Evolutionary conservation across 2,797 vertebrate genomes (phyloP).

Genomic region (Channallabes apus): DNA sequence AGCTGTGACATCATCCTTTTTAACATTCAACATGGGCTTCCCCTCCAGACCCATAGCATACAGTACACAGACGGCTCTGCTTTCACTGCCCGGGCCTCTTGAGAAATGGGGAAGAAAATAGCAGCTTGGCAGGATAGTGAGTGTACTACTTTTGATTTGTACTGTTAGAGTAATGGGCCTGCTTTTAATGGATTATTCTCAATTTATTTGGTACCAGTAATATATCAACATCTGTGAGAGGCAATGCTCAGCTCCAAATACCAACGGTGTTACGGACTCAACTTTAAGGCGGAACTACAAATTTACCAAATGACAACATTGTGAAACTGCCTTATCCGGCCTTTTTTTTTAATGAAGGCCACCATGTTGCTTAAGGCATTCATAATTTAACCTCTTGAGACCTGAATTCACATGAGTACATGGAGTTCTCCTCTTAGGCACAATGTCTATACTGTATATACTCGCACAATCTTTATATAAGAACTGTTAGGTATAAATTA

Average conservation of each 20-base stretch:
- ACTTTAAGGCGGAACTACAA: neutral
- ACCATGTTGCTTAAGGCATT: neutral
- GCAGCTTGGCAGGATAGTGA: constrained; percentile 7
- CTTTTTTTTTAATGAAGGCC: neutral
- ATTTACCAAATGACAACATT: neutral
- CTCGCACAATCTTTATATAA: too few relatives aligned
- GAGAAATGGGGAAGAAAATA: constrained; percentile 14
- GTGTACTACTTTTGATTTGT: neutral
- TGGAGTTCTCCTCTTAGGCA: too few relatives aligned
- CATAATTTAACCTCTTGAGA: neutral
- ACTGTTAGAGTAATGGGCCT: neutral
- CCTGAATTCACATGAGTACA: too few relatives aligned
- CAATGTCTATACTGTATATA: too few relatives aligned
- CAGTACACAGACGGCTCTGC: constrained; percentile 17
- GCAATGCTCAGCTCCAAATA: neutral
- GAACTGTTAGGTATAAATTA: too few relatives aligned
- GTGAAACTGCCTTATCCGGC: neutral
- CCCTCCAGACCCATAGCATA: constrained; percentile 4
- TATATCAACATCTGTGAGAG: neutral
- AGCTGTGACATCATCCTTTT: constrained; percentile 34
- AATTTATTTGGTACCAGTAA: neutral
- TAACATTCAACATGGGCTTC: constrained; percentile 12
- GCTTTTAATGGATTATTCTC: neutral
- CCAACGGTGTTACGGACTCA: neutral
- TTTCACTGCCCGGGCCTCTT: constrained; percentile 20